phyloP scores from a whole-genome alignment of 2,113 vertebrate species.

The Microcebus lehilahytsara region DNA sequence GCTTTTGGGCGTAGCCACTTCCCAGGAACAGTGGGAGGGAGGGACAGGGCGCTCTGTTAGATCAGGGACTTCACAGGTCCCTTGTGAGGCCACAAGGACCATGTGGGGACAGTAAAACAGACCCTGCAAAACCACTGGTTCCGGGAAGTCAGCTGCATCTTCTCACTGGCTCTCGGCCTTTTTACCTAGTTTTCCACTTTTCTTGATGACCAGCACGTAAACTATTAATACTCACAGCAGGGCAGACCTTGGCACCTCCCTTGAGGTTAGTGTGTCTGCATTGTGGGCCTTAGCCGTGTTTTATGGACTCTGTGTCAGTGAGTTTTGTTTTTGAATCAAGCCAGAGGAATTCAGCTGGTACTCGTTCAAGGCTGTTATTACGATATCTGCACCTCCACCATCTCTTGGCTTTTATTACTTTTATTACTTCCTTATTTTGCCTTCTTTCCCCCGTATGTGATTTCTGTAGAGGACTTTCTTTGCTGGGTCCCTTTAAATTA shows the following conservation, averaged over 20 bases:
- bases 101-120: not conserved
- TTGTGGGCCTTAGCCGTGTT: not conserved
- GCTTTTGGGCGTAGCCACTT: not conserved
- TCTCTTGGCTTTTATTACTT: not conserved
- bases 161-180: not conserved
- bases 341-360: not conserved
- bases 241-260: not conserved
- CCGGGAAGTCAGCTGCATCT: not conserved
- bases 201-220: not conserved
- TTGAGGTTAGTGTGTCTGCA: not conserved
- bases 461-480: not conserved
- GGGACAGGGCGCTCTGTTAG: not conserved
- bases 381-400: not conserved
- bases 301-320: not conserved
- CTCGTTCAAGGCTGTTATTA: not conserved
- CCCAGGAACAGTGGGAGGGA: not conserved
- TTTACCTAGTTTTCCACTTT: not conserved
- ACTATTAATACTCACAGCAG: too few species aligned
- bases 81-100: not conserved
- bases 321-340: not conserved
- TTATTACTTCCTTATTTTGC: not conserved
- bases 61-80: not conserved
- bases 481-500: not conserved
- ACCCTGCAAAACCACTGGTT: not conserved
- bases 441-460: not conserved